phyloP scores from a whole-genome alignment of 2,888 invertebrate species.

The Nudaria mundana region DNA sequence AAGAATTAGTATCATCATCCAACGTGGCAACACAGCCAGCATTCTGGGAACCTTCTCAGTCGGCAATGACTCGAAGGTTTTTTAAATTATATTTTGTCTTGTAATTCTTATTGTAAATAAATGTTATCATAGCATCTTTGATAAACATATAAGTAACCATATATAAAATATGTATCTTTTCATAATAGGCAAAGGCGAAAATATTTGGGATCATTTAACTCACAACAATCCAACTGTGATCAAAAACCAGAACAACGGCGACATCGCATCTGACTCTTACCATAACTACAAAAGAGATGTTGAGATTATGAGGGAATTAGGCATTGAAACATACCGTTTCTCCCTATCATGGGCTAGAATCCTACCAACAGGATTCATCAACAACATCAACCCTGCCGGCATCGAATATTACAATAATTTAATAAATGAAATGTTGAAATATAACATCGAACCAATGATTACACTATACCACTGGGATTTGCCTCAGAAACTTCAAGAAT shows the following conservation, averaged over 20 bases:
- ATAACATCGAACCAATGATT: conserved; percentile 81
- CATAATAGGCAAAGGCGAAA: conserved; percentile 51
- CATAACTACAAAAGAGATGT: conserved; percentile 80
- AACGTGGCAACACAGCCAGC: no score
- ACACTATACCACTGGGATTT: conserved; percentile 80
- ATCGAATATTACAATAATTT: conserved; percentile 83
- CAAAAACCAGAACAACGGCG: conserved; percentile 67
- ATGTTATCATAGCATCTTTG: no score
- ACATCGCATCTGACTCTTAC: conserved; percentile 81
- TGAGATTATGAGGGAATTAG: conserved; percentile 60
- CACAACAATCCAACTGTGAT: conserved; percentile 41
- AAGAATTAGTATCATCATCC: no score
- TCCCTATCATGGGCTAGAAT: conserved; percentile 83
- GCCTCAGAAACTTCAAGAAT: conserved; percentile 71
- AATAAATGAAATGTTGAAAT: conserved; percentile 81
- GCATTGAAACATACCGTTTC: conserved; percentile 74
- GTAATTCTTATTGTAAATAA: no score
- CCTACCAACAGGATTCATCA: conserved; percentile 76
- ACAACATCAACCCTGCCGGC: conserved; percentile 79
- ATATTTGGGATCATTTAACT: conserved; percentile 48
- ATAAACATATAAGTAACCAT: no score
- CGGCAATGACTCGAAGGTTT: no score
- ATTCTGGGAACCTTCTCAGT: no score
- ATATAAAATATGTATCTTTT: no score
- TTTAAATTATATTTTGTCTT: no score